Base-by-base conservation (phyloP, 2,113 vertebrate species). In the Sardina pilchardus region DNA sequence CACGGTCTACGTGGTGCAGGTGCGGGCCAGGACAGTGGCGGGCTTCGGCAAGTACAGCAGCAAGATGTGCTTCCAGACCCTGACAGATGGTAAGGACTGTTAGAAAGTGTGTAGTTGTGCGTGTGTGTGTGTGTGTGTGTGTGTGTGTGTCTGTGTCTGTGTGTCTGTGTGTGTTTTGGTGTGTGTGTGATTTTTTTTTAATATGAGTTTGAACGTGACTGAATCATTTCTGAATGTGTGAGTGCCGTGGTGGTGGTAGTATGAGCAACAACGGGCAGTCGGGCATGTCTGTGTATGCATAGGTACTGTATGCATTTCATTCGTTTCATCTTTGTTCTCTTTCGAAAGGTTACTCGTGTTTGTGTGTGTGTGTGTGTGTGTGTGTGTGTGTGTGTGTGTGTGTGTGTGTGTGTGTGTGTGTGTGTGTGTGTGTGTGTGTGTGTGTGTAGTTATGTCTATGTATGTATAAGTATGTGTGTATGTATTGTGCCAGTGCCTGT, bases 11-110 rank as follows among this genome's bases (percentile, higher is more conserved):
- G 98, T 99, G 92, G 97, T 99, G 14, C 98, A 99, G 95, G 98
- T 99, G 93, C 96, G 98, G 0, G 98, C 98, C 0, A 95, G 98
- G 91, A 99, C 98, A 0, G 98, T 99, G 89, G 98, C 98, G 0
- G 98, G 98, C 89, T 99, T 99, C 0, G 98, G 98, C 92, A 99
- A 98, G 94, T 99, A 97, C 96, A 99, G 98, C n/a, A 97, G 97
- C 91, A 99, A 98, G 96, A 99, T 99, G 98, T 99, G 97, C 95
- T 99, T 99, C 97, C 98, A 99, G 95, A 99, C 98, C 0, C 96
- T 99, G 90, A 99, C 97, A 0, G 97, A 99, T 43, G 98, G 98
- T 99, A 96, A 97, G 97, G 84, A 88, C 84, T 26, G 36, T 24
- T 86, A 90, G 89, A 90, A 81, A 84, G 83, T 53, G 87, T 45